Conservation (phyloP, 2,888 invertebrate genomes). For the Asteroscopus sphinx region DNA sequence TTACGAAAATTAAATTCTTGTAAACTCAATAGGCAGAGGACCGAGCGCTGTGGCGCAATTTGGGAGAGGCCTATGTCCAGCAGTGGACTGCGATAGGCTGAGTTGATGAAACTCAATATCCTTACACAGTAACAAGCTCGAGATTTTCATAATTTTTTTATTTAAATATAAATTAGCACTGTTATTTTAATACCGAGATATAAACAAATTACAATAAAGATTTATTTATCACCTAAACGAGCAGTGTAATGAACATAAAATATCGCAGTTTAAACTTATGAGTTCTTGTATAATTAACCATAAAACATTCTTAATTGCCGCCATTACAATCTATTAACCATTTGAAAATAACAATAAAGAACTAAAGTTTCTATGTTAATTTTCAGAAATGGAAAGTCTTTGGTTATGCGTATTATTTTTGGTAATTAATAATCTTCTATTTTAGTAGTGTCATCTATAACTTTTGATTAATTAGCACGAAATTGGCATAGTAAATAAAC, state of each 20-base stretch:
- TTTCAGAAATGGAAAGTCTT: slow-evolving; percentile 30
- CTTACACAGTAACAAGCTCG: not conserved
- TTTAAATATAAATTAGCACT: not conserved
- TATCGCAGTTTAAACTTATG: slow-evolving; percentile 19
- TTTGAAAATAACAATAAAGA: slow-evolving; percentile 24
- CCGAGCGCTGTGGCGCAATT: too few species aligned
- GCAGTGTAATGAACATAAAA: slow-evolving; percentile 22
- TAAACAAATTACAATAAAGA: slow-evolving; percentile 4
- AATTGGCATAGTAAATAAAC: too few species aligned
- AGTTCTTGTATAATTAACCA: slow-evolving; percentile 31
- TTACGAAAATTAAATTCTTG: not conserved
- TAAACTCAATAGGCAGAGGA: not conserved
- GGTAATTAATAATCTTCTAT: too few species aligned
- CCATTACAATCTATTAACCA: slow-evolving; percentile 21
- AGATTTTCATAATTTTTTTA: not conserved
- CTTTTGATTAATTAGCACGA: slow-evolving; percentile 15
- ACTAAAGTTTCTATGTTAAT: slow-evolving; percentile 3
- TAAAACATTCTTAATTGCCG: slow-evolving; percentile 29
- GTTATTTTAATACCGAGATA: not conserved
- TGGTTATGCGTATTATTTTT: too few species aligned
- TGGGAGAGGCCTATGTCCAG: too few species aligned
- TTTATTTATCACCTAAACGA: slow-evolving; percentile 12
- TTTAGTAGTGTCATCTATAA: not conserved
- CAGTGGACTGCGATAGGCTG: too few species aligned
- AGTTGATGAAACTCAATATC: not conserved